Evolutionary conservation across 2,113 vertebrate genomes (phyloP), one percentile per base, ranked within the genome.

Genomic region (Microtus pennsylvanicus): DNA sequence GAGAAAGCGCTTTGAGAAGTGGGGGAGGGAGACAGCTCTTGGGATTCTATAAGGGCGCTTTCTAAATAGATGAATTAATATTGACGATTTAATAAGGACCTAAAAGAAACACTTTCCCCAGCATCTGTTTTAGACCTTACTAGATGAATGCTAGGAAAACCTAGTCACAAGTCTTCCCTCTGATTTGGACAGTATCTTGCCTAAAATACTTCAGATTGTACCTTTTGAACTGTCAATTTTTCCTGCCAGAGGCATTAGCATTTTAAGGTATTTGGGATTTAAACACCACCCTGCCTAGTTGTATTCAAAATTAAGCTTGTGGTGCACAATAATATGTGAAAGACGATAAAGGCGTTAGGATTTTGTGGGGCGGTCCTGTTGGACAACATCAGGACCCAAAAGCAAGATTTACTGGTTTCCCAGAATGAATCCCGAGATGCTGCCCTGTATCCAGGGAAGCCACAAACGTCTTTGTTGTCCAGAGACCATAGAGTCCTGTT

Each of bases 231-330:
- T 95, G 95, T 97, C 95, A 96, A 85, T 91, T 98, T 98, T 97
- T 94, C 77, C 95, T 94, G 96, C 96, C 0, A 13, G 58, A 97
- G 97, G 98, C 97, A 91, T 93, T 97, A 50, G 96, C 50, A 96
- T 86, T 82, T 90, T 97, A 93, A 98, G 94, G 92, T 98, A 97
- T 97, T 98, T 98, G 95, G 96, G 98, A 97, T 98, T 98, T 94
- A 95, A 97, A 95, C n/a, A 98, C 87, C 97, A 98, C 96, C 97
- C 98, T 98, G 96, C 92, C 97, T 92, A 65, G 82, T 95, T 87
- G 85, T 97, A 87, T 94, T 96, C 96, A 90, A 95, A 97, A 70
- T 96, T 97, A 89, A 98, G 98, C 97, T 96, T 98, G 96, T 98
- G 96, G 91, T 97, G 88, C 94, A 96, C 67, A 26, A 9, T 83